Evolutionary conservation across 2,888 invertebrate genomes (phyloP).

Genomic region (Adelphocoris suturalis): DNA sequence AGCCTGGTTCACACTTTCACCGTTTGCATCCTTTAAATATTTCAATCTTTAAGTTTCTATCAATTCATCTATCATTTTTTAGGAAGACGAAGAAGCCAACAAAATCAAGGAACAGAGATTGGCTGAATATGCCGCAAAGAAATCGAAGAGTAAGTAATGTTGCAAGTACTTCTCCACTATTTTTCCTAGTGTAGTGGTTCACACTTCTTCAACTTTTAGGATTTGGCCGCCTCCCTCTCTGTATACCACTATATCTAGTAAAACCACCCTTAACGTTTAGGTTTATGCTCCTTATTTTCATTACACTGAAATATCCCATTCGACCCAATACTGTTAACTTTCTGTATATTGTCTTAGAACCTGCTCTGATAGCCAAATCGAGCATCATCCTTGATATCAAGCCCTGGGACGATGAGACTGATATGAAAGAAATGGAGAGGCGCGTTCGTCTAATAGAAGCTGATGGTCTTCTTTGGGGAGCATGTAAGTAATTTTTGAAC

Average conservation of each 20-base stretch:
- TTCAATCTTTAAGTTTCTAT: no score
- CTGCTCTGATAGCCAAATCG: conserved; percentile 94
- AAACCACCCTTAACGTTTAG: no score
- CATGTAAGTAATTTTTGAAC: conserved; percentile 80
- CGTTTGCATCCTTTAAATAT: no score
- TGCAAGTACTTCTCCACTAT: no score
- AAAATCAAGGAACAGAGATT: conserved; percentile 90
- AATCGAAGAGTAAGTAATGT: conserved; percentile 87
- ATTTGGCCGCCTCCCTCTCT: no score
- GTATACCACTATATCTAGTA: no score
- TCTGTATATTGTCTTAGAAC: conserved; percentile 81
- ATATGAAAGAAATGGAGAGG: conserved; percentile 91
- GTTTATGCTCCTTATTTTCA: no score
- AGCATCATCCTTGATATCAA: conserved; percentile 96
- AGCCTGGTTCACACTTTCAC: no score
- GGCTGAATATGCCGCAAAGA: conserved; percentile 93
- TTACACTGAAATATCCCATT: no score
- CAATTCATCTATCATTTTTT: no score
- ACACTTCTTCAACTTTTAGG: no score
- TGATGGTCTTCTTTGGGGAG: conserved; percentile 97
- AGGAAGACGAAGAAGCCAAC: conserved; percentile 86
- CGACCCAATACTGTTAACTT: neutral
- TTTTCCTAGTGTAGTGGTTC: no score
- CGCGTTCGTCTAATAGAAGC: conserved; percentile 87
- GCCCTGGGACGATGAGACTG: conserved; percentile 92